phyloP scores from a whole-genome alignment of 2,797 vertebrate genomes.

The Hapalemur alaotrensis region DNA sequence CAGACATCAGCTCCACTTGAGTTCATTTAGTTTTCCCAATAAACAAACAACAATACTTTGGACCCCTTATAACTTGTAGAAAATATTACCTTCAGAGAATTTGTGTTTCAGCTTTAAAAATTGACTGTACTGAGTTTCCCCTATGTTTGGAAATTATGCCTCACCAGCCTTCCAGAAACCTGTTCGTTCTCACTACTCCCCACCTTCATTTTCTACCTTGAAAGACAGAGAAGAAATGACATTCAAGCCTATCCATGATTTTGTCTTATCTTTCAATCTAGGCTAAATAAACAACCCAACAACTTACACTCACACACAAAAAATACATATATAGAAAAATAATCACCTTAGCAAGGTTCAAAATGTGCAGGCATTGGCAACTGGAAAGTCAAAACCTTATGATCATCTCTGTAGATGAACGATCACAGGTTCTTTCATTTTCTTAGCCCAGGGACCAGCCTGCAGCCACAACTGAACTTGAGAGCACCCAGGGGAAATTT shows the following conservation, averaged over 20 bases:
- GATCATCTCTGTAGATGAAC: not conserved
- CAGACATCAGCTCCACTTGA: not conserved
- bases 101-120: not conserved
- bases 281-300: not conserved
- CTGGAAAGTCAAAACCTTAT: not conserved
- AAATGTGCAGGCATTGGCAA: not conserved
- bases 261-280: not conserved
- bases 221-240: not conserved
- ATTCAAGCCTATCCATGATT: not conserved
- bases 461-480: not conserved
- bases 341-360: not conserved
- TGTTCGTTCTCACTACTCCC: not conserved
- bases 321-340: not conserved
- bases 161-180: not conserved
- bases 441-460: not conserved
- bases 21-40: not conserved
- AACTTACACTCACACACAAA: not conserved
- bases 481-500: not conserved
- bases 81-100: not conserved
- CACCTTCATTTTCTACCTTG: not conserved
- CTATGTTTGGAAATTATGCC: not conserved
- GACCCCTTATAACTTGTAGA: not conserved
- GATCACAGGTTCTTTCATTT: not conserved
- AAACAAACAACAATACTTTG: not conserved
- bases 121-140: not conserved